A percentile compares a stretch with the other conserved stretches of the same genome.
These are phyloP conservation scores for Chrysolina americana DNA, from an alignment of 2,888 invertebrate species.

Conservation along the genomic window DNA sequence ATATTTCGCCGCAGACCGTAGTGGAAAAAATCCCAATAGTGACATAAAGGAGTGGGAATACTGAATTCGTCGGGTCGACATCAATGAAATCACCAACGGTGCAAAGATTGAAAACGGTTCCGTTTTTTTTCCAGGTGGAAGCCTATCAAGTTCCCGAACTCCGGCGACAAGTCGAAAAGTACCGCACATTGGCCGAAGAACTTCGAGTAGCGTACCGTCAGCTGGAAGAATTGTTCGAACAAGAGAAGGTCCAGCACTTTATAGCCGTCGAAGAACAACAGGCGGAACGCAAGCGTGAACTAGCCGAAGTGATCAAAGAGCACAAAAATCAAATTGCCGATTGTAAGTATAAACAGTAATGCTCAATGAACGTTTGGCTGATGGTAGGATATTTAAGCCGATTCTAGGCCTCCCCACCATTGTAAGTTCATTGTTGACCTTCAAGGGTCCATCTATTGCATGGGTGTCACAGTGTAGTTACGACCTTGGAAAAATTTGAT, in stretches of 20 bases:
- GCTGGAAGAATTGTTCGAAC: conserved; percentile 69
- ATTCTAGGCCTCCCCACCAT: too few species aligned
- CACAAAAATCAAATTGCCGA: conserved; percentile 61
- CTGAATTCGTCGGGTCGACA: neutral
- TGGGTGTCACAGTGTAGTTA: too few species aligned
- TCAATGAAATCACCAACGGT: too few species aligned
- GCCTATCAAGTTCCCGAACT: conserved; percentile 74
- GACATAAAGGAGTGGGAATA: neutral
- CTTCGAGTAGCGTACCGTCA: conserved; percentile 66
- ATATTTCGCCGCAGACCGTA: too few species aligned
- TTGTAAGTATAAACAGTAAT: conserved; percentile 57
- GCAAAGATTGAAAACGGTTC: neutral
- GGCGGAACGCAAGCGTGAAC: conserved; percentile 59
- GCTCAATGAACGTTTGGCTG: neutral
- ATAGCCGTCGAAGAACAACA: conserved; percentile 66
- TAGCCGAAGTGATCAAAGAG: conserved; percentile 61
- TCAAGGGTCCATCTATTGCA: too few species aligned
- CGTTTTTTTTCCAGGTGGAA: conserved; percentile 71
- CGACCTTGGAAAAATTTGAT: too few species aligned
- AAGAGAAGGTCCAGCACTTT: conserved; percentile 66
- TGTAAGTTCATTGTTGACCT: too few species aligned
- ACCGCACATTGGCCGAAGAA: conserved; percentile 69
- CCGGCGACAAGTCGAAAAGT: conserved; percentile 70
- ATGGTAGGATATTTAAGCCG: too few species aligned
- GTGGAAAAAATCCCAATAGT: too few species aligned